Evolutionary conservation across 2,797 vertebrate species (phyloP).

Genomic region (Paguma larvata): DNA sequence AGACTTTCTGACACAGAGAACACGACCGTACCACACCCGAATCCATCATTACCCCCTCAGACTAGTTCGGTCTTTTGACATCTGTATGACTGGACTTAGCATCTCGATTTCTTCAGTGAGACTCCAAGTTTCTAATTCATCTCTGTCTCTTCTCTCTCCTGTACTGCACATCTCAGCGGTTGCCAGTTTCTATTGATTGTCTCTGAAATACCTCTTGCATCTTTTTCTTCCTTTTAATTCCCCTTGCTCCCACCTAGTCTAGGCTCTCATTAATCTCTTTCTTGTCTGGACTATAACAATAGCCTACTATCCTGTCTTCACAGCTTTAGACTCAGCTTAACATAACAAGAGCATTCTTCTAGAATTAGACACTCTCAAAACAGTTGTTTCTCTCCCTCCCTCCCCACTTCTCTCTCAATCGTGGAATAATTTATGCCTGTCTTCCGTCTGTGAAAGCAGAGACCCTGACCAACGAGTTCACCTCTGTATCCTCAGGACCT

Average conservation of each 20-base stretch:
- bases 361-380: background rate
- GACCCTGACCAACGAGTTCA: background rate
- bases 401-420: background rate
- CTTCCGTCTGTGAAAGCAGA: background rate
- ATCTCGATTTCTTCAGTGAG: background rate
- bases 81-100: background rate
- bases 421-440: background rate
- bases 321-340: slow-evolving; percentile 44
- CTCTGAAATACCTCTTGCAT: slow-evolving; percentile 66
- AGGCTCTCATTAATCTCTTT: slow-evolving; percentile 69
- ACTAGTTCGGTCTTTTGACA: background rate
- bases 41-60: background rate
- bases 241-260: background rate
- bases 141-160: slow-evolving; percentile 34
- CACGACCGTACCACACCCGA: background rate
- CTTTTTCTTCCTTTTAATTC: slow-evolving; percentile 66
- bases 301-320: slow-evolving; percentile 16
- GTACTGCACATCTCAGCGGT: background rate
- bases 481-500: background rate
- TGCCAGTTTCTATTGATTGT: slow-evolving; percentile 62
- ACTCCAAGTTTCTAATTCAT: background rate
- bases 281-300: slow-evolving; percentile 41
- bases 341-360: background rate
- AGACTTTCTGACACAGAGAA: slow-evolving; percentile 36
- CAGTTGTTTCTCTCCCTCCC: background rate